Evolutionary conservation across 2,797 vertebrate species (phyloP), one percentile per base, ranked within the genome.

Genomic region (Thalassophryne amazonica): DNA sequence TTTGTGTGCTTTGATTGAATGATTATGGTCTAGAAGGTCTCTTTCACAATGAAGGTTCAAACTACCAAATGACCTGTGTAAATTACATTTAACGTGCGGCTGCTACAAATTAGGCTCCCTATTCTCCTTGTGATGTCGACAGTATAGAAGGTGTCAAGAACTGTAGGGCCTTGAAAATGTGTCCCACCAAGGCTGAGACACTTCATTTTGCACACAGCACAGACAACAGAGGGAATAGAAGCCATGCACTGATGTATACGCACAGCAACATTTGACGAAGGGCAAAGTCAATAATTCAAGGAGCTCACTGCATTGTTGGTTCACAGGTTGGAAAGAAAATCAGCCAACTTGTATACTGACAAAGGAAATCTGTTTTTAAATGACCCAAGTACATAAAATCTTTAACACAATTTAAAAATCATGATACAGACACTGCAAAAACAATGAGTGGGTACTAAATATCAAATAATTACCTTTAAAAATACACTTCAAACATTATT

Each of bases 91-190:
- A 77, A 62, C 45, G 61, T 70, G 64, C 68, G 48, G 57, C 72
- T 63, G 64, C 72, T 69, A 63, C 69, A 80, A 85, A 86, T 76
- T 73, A 81, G 69, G 52, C 40, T 63, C 46, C 42, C 76, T 51
- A 65, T 81, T 85, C 83, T 78, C 70, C 75, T 73, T 64, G 78
- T 83, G 73, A 78, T 82, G 82, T 77, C 74, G 61, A 80, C 57
- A 75, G 74, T 83, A 80, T 76, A 57, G 73, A 60, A 70, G 60
- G 53, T 73, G 80, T 69, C 59, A 76, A 70, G 59, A 63, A 69
- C 73, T 48, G 50, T 60, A 33, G 45, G 25, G 68, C 77, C 73
- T 79, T 69, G 50, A 60, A 69, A 77, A 62, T 49, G 60, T 70
- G 59, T 77, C 67, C 60, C 19, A 49, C 64, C 55, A 58, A 78